phyloP scores from a whole-genome alignment of 2,797 vertebrate genomes.

The Diglossa cyanea region DNA sequence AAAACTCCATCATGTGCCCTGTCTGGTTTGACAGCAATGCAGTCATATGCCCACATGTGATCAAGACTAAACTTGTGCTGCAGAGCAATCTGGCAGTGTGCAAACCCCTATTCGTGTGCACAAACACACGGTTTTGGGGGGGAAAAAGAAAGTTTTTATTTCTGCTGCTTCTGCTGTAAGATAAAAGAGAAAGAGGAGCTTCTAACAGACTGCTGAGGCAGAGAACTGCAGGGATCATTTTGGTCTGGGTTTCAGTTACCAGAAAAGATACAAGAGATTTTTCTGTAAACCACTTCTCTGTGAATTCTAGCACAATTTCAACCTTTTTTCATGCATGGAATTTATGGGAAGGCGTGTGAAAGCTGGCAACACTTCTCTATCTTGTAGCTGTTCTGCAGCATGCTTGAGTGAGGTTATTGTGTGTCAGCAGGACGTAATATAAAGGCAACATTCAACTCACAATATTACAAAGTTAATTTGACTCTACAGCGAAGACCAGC shows the following conservation, averaged over 20 bases:
- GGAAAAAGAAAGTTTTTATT: not conserved
- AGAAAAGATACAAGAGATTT: not conserved
- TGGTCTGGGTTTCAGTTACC: not conserved
- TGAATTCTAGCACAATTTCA: not conserved
- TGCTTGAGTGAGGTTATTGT: not conserved
- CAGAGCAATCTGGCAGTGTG: not conserved
- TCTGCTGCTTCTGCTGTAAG: not conserved
- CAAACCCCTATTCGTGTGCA: not conserved
- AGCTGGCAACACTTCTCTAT: not conserved
- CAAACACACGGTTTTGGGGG: not conserved
- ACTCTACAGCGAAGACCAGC: not conserved
- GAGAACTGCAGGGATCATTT: not conserved
- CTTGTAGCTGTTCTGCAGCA: not conserved
- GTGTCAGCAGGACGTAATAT: not conserved
- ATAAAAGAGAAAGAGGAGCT: not conserved
- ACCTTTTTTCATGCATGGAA: not conserved
- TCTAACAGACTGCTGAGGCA: not conserved
- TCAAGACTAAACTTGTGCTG: not conserved
- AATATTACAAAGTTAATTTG: not conserved
- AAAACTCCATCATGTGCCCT: not conserved
- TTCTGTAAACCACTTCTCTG: not conserved
- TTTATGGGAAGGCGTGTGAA: not conserved
- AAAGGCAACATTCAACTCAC: not conserved
- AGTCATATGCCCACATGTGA: not conserved
- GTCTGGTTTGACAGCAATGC: not conserved